Evolutionary conservation across 2,797 vertebrate species (phyloP), one percentile per base, ranked within the genome.

Genomic region (Premnoplex brunnescens): DNA sequence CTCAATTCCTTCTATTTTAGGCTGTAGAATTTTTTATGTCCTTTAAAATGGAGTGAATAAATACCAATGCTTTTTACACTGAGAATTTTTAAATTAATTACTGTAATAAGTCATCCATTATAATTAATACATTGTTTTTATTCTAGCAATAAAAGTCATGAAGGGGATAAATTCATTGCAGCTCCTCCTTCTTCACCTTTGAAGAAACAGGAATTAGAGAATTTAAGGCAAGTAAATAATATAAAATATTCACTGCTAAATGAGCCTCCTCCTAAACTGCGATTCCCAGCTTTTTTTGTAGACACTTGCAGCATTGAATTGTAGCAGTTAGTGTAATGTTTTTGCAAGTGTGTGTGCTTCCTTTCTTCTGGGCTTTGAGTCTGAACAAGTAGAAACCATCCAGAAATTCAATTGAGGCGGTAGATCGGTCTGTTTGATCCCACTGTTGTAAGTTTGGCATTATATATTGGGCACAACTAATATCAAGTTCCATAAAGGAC

Each of bases 161-260:
- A 99, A 79, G 98, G 98, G 68, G 99, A 99, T 96, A 99, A 99
- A 97, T 99, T 99, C 95, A 98, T 99, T 94, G 98, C 99, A 88
- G 99, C 99, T 76, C 98, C 99, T 48, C 99, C 99, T 17, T 99
- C 99, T 48, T 99, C 99, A 5, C 99, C 99, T 54, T 97, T 99
- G 91, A 98, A 98, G 96, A 99, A 99, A 95, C 99, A 99, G 95
- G 99, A 99, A 95, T 97, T 99, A 58, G 99, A 99, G 98, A 99
- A 99, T 95, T 98, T 99, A 96, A 99, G 99, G 99, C 99, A 97
- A 98, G 88, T 97, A 95, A 88, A 96, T 75, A 84, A 86, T 51
- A 60, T 6, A 32, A 86, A 88, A 89, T 75, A 78, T 7, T 21
- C 13, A 46, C 13, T 26, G 41, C 34, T 68, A 36, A 84, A 46